A percentile compares a stretch with the other conserved stretches of the same genome.
Conservation (phyloP, 2,113 vertebrate genomes). For the Sylvilagus bachmani region DNA sequence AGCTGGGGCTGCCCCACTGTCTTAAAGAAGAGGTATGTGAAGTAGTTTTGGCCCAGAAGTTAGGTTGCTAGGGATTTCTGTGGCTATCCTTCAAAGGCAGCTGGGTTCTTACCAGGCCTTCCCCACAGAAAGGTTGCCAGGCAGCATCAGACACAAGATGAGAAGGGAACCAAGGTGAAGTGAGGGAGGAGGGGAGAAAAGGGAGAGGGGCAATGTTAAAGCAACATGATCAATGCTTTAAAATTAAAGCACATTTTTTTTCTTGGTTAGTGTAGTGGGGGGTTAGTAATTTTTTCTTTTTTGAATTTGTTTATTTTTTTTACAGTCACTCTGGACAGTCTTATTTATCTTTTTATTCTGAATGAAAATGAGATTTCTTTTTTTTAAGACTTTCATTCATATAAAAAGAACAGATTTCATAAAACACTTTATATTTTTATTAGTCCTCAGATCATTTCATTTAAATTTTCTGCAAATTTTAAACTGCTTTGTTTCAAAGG, state of each 20-base stretch:
- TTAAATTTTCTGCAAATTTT: constrained; percentile 65
- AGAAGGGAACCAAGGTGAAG: constrained; percentile 59
- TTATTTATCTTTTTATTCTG: too few relatives aligned
- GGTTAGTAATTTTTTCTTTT: too few relatives aligned
- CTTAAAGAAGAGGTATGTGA: constrained; percentile 39
- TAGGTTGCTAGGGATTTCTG: constrained; percentile 85
- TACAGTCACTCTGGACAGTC: constrained; percentile 26
- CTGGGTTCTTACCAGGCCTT: constrained; percentile 79
- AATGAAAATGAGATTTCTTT: too few relatives aligned
- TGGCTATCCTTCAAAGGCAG: constrained; percentile 70
- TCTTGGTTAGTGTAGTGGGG: too few relatives aligned
- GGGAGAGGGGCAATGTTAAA: not conserved
- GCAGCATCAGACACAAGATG: constrained; percentile 84
- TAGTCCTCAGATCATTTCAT: constrained; percentile 69
- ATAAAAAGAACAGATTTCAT: too few relatives aligned
- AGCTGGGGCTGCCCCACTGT: constrained; percentile 25
- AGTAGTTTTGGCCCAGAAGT: constrained; percentile 44
- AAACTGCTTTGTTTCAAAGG: constrained; percentile 77
- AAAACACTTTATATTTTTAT: not conserved
- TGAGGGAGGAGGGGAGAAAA: too few relatives aligned
- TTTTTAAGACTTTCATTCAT: too few relatives aligned
- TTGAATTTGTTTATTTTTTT: too few relatives aligned
- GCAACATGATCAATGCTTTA: constrained; percentile 44
- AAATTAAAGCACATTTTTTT: not conserved
- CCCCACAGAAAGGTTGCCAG: constrained; percentile 87